These are phyloP conservation scores for Abrostola tripartita DNA, from an alignment of 2,888 invertebrate species.

Conservation along the genomic window DNA sequence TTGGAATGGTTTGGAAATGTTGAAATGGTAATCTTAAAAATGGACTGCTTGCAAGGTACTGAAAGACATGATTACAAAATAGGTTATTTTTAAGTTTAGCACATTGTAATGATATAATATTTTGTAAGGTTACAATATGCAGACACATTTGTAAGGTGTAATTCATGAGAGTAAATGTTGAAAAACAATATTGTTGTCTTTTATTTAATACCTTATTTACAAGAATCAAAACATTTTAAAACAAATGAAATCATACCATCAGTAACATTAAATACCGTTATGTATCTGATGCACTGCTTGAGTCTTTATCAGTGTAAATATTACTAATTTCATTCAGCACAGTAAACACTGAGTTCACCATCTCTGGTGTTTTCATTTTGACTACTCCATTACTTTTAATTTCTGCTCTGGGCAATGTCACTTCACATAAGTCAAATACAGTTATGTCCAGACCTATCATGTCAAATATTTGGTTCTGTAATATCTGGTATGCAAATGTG, in stretches of 20 bases:
- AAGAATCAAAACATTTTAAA: constrained; percentile 3
- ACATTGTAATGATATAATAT: constrained; percentile 84
- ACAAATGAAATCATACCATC: constrained; percentile 2
- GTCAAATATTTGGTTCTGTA: constrained; percentile 78
- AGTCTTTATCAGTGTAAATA: constrained; percentile 38
- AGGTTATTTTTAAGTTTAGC: constrained; percentile 87
- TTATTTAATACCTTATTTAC: constrained; percentile 34
- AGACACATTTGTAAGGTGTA: constrained; percentile 87
- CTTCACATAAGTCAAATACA: constrained; percentile 72
- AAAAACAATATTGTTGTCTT: constrained; percentile 67
- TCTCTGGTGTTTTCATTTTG: constrained; percentile 81
- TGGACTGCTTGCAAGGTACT: constrained; percentile 84
- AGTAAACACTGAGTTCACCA: constrained; percentile 77
- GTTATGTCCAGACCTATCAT: constrained; percentile 74
- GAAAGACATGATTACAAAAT: constrained; percentile 83
- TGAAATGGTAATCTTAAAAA: constrained; percentile 65
- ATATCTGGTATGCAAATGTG: constrained; percentile 70
- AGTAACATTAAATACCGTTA: constrained; percentile 15
- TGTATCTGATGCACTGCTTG: constrained; percentile 41
- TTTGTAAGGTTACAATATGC: constrained; percentile 87
- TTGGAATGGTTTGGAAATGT: constrained; percentile 50
- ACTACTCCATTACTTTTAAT: constrained; percentile 76
- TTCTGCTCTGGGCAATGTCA: constrained; percentile 76
- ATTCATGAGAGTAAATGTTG: constrained; percentile 87
- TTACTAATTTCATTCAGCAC: constrained; percentile 75